Percentiles rank a stretch among this genome's conserved stretches.
These are phyloP conservation scores for Malurus elegans DNA, from an alignment of 2,113 vertebrate genomes.

Conservation along the genomic window DNA sequence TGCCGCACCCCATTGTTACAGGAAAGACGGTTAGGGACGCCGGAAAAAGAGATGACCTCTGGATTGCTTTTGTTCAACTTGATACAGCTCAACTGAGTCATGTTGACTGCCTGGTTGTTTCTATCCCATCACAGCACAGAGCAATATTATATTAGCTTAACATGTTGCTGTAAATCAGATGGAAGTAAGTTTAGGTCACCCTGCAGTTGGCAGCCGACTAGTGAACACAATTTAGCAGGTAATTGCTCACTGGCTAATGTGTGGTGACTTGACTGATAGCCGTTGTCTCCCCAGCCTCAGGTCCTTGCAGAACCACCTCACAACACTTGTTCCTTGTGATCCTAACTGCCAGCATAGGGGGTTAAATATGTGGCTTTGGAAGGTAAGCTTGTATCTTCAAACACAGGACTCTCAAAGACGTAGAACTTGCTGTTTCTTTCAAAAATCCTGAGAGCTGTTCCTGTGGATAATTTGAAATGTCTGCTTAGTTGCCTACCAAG, in stretches of 20 bases:
- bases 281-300: background rate
- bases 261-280: background rate
- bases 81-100: background rate
- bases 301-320: background rate
- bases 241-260: background rate
- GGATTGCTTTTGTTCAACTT: background rate
- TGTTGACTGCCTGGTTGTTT: background rate
- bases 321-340: background rate
- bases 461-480: background rate
- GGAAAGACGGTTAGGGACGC: background rate
- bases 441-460: background rate
- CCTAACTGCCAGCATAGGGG: background rate
- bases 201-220: background rate
- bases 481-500: background rate
- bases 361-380: background rate
- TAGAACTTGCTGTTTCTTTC: background rate
- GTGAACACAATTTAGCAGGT: background rate
- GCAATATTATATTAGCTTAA: background rate
- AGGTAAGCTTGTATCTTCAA: background rate
- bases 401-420: background rate
- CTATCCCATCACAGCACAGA: background rate
- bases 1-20: conserved; percentile 1
- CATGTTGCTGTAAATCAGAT: background rate
- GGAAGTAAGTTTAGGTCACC: background rate
- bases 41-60: background rate